Percentiles rank a stretch among this genome's conserved stretches.
Conservation (phyloP, 2,113 vertebrate species). For the Stictonetta naevosa region DNA sequence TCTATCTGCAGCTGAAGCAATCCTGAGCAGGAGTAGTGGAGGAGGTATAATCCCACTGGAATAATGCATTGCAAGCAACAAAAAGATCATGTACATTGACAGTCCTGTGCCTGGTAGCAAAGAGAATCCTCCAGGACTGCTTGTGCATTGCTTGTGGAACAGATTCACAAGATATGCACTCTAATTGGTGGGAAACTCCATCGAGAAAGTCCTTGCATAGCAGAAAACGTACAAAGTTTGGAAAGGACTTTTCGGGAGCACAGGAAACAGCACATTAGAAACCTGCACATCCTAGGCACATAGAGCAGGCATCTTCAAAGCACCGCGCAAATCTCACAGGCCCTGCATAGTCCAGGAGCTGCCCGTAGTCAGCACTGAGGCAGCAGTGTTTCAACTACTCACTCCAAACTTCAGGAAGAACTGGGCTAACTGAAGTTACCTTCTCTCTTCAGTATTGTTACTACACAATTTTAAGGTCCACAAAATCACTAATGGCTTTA, state of each 20-base stretch:
- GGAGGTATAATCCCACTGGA: background rate
- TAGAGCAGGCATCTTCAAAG: background rate
- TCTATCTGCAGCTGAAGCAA: background rate
- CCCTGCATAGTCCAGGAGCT: background rate
- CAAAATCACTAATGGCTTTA: background rate
- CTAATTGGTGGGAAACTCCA: background rate
- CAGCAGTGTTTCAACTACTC: background rate
- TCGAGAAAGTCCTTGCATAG: background rate
- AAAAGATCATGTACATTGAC: background rate
- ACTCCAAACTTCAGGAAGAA: background rate
- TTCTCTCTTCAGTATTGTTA: background rate
- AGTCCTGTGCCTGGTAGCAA: rapidly evolving
- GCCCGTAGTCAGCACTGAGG: background rate
- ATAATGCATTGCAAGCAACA: rapidly evolving
- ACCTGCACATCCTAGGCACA: background rate
- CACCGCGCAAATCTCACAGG: background rate
- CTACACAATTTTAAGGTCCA: background rate
- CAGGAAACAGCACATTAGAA: background rate
- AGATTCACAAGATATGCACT: background rate
- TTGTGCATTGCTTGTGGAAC: background rate
- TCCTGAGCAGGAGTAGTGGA: background rate
- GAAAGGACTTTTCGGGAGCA: background rate
- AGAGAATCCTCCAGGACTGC: background rate
- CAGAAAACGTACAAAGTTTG: background rate
- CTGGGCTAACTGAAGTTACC: background rate